A percentile compares a stretch with the other conserved stretches of the same genome.
These are phyloP conservation scores for Chiloscyllium plagiosum DNA, from an alignment of 2,113 vertebrate genomes.

Conservation along the genomic window DNA sequence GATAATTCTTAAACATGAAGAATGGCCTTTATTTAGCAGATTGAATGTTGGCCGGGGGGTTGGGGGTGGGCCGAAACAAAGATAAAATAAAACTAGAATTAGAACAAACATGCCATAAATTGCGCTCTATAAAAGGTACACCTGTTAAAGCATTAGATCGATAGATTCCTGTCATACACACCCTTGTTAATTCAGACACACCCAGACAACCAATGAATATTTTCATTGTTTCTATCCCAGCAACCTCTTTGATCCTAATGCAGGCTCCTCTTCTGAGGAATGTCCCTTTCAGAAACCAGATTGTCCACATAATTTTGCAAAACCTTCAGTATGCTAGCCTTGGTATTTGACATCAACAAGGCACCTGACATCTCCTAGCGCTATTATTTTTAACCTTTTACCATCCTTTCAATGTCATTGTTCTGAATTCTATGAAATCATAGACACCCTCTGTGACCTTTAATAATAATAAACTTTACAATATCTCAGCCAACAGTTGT, in stretches of 20 bases:
- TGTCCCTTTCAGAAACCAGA: not conserved
- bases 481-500: not conserved
- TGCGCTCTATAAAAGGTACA: not conserved
- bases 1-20: not conserved
- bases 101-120: conserved; percentile 22
- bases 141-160: not conserved
- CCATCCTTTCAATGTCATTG: conserved; percentile 8
- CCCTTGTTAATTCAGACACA: conserved; percentile 33
- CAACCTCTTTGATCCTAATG: not conserved
- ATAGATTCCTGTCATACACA: not conserved
- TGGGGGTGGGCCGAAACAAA: not conserved
- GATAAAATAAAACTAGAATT: not conserved
- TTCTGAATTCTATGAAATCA: not conserved
- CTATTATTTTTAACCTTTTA: not conserved
- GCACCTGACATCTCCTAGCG: not conserved
- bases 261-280: conserved; percentile 1
- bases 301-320: conserved; percentile 9
- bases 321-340: not conserved
- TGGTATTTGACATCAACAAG: not conserved
- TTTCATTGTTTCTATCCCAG: conserved; percentile 19
- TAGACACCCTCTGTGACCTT: not conserved
- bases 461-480: not conserved
- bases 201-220: conserved; percentile 21
- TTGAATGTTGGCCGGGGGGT: not conserved
- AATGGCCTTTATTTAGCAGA: not conserved